phyloP scores from a whole-genome alignment of 2,113 vertebrate genomes.

The Actenoides hombroni region DNA sequence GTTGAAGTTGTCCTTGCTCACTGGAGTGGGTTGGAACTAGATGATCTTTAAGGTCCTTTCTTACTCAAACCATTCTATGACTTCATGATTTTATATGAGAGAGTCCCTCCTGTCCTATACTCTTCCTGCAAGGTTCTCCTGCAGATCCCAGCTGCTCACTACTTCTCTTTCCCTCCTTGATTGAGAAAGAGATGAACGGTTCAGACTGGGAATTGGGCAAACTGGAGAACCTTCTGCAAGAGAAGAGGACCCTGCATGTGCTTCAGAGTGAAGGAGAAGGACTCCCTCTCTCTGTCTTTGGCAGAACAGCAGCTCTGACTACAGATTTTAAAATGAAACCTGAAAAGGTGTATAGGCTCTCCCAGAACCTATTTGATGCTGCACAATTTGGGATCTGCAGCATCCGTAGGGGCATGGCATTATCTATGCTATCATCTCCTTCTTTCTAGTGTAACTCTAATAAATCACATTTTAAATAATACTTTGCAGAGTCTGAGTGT shows the following conservation, averaged over 20 bases:
- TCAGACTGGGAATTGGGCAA: not conserved
- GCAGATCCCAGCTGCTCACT: not conserved
- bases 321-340: not conserved
- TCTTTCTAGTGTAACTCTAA: not conserved
- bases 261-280: not conserved
- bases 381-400: not conserved
- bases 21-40: not conserved
- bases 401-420: not conserved
- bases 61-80: too few species aligned
- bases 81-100: not conserved
- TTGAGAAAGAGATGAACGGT: rapidly evolving
- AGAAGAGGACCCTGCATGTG: not conserved
- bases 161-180: not conserved
- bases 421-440: not conserved
- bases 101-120: not conserved
- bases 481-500: not conserved
- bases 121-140: not conserved
- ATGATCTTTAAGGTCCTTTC: not conserved
- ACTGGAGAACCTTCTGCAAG: not conserved
- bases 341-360: rapidly evolving
- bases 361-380: not conserved
- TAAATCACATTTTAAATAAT: not conserved
- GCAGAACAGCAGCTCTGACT: not conserved
- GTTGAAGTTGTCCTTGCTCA: too few species aligned
- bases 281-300: conserved; percentile 37